A percentile compares a stretch with the other conserved stretches of the same genome.
Evolutionary conservation across 92 coral and sea anemone species (phyloP).

Genomic region (Paramuricea clavata): DNA sequence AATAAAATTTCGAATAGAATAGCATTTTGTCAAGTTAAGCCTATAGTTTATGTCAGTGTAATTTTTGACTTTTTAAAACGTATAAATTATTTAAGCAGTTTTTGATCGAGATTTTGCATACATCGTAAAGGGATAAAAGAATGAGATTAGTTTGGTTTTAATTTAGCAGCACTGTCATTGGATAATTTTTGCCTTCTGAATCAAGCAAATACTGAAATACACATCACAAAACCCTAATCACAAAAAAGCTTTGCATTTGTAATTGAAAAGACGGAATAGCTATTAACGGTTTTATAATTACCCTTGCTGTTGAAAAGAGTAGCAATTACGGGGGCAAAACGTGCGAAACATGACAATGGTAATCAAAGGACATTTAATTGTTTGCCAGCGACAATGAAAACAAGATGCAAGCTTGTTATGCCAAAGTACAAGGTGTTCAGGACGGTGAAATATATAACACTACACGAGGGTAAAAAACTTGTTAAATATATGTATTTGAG

Average conservation of each 20-base stretch:
- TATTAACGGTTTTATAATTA: background rate
- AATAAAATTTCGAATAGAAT: background rate
- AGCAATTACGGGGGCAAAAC: constrained; percentile 17
- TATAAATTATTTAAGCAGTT: no score
- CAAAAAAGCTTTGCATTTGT: constrained; percentile 8
- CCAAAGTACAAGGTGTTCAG: background rate
- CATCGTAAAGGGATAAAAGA: no score
- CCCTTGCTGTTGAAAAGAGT: background rate
- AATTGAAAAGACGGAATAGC: background rate
- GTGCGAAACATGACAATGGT: constrained; percentile 16
- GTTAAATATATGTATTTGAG: background rate
- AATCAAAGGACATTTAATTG: constrained; percentile 43
- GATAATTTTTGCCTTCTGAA: background rate
- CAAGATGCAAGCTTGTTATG: background rate
- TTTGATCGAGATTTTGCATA: no score
- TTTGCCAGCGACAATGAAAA: constrained; percentile 22
- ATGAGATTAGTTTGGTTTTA: no score
- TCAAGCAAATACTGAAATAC: no score
- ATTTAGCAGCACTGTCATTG: no score
- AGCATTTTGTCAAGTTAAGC: background rate
- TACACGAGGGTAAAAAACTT: background rate
- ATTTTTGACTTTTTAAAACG: no score
- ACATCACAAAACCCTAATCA: background rate
- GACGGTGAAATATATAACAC: background rate
- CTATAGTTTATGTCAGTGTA: no score